Evolutionary conservation across 2,797 vertebrate species (phyloP).

Genomic region (Darevskia nairensis): DNA sequence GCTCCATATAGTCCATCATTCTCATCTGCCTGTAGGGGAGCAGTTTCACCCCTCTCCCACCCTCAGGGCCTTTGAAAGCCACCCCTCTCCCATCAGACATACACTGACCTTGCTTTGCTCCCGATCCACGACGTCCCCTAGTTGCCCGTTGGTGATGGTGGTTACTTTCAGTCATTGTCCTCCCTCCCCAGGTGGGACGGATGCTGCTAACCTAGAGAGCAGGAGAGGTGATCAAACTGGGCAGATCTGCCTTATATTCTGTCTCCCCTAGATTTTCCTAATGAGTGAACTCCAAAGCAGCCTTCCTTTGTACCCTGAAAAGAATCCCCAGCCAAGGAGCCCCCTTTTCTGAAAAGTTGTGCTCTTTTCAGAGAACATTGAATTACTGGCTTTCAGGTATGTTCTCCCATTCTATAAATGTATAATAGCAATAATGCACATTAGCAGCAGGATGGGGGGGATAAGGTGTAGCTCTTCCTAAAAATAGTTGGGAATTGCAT

Average conservation of each 20-base stretch:
- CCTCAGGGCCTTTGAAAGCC: not conserved
- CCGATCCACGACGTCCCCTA: not conserved
- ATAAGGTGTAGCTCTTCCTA: not conserved
- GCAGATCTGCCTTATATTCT: not conserved
- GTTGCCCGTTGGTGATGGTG: not conserved
- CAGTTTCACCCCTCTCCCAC: not conserved
- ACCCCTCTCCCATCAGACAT: not conserved
- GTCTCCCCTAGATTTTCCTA: not conserved
- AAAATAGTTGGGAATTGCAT: not conserved
- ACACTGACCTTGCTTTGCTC: constrained; percentile 30
- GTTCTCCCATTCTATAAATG: not conserved
- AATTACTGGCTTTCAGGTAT: not conserved
- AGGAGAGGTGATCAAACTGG: not conserved
- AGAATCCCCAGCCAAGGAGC: not conserved
- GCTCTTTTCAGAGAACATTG: not conserved
- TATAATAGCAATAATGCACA: not conserved
- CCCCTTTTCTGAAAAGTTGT: not conserved
- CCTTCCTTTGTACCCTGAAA: not conserved
- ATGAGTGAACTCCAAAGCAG: not conserved
- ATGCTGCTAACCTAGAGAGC: constrained; percentile 13
- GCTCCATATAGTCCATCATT: too few relatives aligned
- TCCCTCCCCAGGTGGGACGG: not conserved
- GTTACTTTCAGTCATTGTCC: constrained; percentile 18
- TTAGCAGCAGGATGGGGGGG: too few relatives aligned
- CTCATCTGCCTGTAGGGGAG: too few relatives aligned